These are phyloP conservation scores for Anseranas semipalmata DNA, from an alignment of 2,113 vertebrate genomes.

Conservation along the genomic window DNA sequence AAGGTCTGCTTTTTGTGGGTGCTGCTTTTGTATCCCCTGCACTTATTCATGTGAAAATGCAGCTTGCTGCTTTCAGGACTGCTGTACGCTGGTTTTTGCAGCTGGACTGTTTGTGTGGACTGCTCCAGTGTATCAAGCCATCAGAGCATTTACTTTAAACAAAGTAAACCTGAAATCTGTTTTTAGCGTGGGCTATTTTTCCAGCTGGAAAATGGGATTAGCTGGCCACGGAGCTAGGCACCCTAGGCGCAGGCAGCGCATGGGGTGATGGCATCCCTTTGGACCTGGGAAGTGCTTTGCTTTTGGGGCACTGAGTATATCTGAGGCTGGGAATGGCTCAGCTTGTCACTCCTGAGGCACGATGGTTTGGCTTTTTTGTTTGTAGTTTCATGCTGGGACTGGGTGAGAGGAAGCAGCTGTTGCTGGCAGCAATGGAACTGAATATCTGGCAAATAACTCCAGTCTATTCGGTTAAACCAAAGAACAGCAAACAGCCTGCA, in stretches of 20 bases:
- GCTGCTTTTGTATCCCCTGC: background rate
- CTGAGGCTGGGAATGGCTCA: background rate
- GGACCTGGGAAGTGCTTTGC: background rate
- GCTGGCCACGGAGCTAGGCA: background rate
- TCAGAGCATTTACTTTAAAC: background rate
- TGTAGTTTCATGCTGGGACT: background rate
- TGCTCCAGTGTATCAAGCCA: accelerated
- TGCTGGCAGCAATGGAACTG: background rate
- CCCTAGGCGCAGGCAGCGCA: background rate
- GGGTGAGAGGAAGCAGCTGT: background rate
- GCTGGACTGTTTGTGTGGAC: background rate
- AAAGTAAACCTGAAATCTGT: background rate
- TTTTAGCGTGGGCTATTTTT: background rate
- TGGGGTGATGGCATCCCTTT: accelerated
- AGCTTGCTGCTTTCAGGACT: background rate
- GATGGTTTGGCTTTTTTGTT: background rate
- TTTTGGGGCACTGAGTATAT: background rate
- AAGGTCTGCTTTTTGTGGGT: background rate
- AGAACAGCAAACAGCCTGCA: background rate
- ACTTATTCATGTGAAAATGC: accelerated
- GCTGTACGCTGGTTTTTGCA: accelerated
- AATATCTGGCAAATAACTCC: background rate
- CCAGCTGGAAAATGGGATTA: background rate
- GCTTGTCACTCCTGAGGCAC: background rate
- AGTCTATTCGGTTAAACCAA: background rate